Conservation (phyloP, 2,113 vertebrate genomes). For the Scomber colias region DNA sequence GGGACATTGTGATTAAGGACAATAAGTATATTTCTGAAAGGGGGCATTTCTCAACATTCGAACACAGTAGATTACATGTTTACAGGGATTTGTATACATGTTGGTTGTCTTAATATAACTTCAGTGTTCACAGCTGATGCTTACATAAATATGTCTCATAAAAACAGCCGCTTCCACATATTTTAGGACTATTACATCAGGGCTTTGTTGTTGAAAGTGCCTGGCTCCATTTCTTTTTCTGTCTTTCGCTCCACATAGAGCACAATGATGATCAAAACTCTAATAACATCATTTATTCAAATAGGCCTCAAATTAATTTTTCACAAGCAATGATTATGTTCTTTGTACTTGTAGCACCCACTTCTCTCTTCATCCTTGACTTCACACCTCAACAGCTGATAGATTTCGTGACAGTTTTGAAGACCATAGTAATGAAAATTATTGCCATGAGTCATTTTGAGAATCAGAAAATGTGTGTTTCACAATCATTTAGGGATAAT, state of each 20-base stretch:
- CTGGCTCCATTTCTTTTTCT: not conserved
- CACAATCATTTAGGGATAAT: slow-evolving; percentile 21
- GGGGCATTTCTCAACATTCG: slow-evolving; percentile 22
- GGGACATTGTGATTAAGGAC: slow-evolving; percentile 30
- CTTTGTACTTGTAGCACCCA: not conserved
- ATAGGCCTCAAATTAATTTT: not conserved
- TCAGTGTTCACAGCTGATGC: slow-evolving; percentile 29
- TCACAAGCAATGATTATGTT: not conserved
- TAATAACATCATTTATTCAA: slow-evolving; percentile 28
- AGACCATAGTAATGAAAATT: slow-evolving; percentile 13
- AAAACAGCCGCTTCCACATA: slow-evolving; percentile 24
- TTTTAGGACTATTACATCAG: slow-evolving; percentile 48
- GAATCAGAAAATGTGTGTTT: slow-evolving; percentile 14
- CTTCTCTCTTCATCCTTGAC: slow-evolving; percentile 31
- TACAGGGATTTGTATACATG: not conserved
- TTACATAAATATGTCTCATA: slow-evolving; percentile 49
- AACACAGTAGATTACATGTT: not conserved
- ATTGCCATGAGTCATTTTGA: slow-evolving; percentile 19
- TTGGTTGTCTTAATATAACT: not conserved
- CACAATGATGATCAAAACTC: slow-evolving; percentile 7
- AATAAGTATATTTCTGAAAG: slow-evolving; percentile 27
- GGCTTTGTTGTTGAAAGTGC: slow-evolving; percentile 6
- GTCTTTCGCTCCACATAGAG: not conserved
- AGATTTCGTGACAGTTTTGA: slow-evolving; percentile 6
- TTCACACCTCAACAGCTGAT: slow-evolving; percentile 9